These are phyloP conservation scores for Caerostris darwini DNA, from an alignment of 1,140 invertebrate genomes.

Conservation along the genomic window DNA sequence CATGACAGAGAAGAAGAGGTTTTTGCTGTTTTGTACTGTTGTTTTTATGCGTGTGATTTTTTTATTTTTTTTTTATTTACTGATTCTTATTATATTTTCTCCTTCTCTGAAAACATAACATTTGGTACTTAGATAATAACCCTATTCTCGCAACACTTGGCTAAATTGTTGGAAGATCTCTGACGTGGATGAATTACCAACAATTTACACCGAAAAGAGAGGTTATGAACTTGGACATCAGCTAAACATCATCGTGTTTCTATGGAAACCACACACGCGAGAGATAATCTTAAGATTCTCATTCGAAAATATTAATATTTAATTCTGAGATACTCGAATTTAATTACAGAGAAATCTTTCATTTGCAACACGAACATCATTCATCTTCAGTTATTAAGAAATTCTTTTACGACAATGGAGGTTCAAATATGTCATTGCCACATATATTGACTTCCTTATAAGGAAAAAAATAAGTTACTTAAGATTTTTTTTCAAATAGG, in stretches of 20 bases:
- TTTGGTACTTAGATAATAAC: slow-evolving; percentile 15
- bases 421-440: background rate
- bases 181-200: slow-evolving; percentile 44
- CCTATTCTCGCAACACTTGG: slow-evolving; percentile 18
- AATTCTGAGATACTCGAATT: background rate
- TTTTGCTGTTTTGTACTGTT: background rate
- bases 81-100: background rate
- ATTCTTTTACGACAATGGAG: background rate
- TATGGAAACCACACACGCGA: background rate
- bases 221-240: background rate
- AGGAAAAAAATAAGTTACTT: background rate
- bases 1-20: slow-evolving; percentile 54
- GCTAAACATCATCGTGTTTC: background rate
- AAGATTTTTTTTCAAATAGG: background rate
- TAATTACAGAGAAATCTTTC: background rate
- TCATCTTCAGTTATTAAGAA: background rate
- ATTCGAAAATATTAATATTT: background rate
- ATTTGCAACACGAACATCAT: background rate
- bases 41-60: too few species aligned
- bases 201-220: background rate
- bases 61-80: too few species aligned
- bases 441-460: background rate
- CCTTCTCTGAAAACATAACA: background rate
- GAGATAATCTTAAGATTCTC: background rate
- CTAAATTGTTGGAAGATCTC: slow-evolving; percentile 37